Percentiles rank a stretch among this genome's conserved stretches.
Evolutionary conservation across 2,888 invertebrate species (phyloP).

Genomic region (Tipula vernalis): DNA sequence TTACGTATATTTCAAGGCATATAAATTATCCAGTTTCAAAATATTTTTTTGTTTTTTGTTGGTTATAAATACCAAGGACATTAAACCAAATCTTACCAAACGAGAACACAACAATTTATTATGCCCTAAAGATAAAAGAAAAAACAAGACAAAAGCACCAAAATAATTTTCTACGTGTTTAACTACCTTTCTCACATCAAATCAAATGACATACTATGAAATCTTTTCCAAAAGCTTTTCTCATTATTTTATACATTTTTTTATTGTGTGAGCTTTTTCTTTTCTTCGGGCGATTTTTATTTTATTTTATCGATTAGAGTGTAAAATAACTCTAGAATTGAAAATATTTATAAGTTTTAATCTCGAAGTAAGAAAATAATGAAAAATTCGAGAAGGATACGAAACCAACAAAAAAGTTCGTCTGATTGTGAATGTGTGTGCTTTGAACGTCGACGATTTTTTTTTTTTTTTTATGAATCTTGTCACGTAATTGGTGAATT

Average conservation of each 20-base stretch:
- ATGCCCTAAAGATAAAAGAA: background rate
- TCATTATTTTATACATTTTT: background rate
- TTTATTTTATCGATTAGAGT: background rate
- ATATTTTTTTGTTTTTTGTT: background rate
- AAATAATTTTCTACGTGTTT: background rate
- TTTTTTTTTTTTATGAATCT: background rate
- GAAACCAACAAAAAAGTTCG: background rate
- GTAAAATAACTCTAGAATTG: background rate
- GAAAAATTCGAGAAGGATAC: background rate
- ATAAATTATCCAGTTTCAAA: background rate
- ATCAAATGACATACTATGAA: background rate
- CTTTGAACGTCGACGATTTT: background rate
- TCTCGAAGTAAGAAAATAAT: background rate
- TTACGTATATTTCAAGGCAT: background rate
- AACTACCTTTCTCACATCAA: background rate
- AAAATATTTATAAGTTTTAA: background rate
- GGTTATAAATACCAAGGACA: background rate
- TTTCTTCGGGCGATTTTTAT: background rate
- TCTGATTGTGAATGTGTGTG: background rate
- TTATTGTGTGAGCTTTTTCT: background rate
- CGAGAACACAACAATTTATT: background rate
- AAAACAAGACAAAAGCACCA: background rate
- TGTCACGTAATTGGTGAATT: background rate
- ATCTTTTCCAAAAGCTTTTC: background rate
- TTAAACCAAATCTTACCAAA: background rate